Evolutionary conservation across 35 echinoderm and acorn worm genomes (phyloP), one percentile per base, ranked within the genome.

Genomic region (Hemicentrotus pulcherrimus): DNA sequence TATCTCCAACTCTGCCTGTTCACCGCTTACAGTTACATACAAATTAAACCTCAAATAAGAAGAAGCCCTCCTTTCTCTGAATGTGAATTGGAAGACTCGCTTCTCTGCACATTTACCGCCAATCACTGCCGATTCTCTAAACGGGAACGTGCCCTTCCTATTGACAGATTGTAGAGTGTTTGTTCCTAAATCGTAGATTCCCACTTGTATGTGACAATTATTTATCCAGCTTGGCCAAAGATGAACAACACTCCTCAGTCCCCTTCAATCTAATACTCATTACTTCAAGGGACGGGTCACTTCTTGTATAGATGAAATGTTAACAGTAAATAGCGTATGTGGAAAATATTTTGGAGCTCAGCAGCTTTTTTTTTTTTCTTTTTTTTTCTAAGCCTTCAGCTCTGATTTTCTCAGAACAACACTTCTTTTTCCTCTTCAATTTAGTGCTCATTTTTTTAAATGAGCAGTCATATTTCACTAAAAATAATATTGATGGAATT

Each of bases 181-280:
- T 78, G 65, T 78, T 78, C 65, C 65, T n/a, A 22, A 78, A 5
- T 78, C 65, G 22, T 78, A 28, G 65, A 78, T 78, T 78, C 65
- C 65, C 65, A 78, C 65, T 78, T 78, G 22, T 78, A 78, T n/a
- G 65, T 78, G 65, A 78, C 65, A 78, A 78, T 78, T 78, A 78
- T 78, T 78, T 78, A 78, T 78, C 65, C 65, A 78, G 65, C 65
- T 78, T 78, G 65, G 19, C 19, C 28, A 1, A 28, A 78, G 65
- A 78, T 28, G 65, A 78, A 78, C 65, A 78, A n/a, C 65, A 78
- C 65, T 78, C 19, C 65, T 28, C 65, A 22, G 65, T 78, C 65
- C 65, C 24, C 65, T n/a, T 78, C 6, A 78, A 78, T 28, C 28
- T 4, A 78, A 28, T 28, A 28, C 65, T 78, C 65, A 78, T 78